A percentile compares a stretch with the other conserved stretches of the same genome.
Evolutionary conservation across 1,140 invertebrate genomes (phyloP).

Genomic region (Ridgeia piscesae): DNA sequence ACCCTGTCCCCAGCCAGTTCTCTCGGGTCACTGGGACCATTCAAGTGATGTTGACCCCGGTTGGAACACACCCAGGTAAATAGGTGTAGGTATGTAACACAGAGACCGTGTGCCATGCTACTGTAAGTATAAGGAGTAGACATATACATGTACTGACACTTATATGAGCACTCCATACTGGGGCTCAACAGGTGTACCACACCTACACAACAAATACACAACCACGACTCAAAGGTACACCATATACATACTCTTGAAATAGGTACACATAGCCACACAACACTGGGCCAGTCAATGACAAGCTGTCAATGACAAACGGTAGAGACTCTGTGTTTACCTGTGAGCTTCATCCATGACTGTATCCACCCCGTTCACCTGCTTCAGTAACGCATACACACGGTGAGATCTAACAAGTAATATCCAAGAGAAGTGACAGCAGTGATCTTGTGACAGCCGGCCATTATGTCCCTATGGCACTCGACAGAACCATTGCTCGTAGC

Average conservation of each 20-base stretch:
- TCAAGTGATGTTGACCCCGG: not conserved
- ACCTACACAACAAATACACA: not conserved
- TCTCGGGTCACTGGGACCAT: not conserved
- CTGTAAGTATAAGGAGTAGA: not conserved
- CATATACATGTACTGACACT: not conserved
- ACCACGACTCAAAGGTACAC: not conserved
- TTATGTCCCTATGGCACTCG: not conserved
- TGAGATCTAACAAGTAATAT: not conserved
- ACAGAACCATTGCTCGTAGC: not conserved
- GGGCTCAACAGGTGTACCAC: not conserved
- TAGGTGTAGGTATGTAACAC: not conserved
- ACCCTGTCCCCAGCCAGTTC: not conserved
- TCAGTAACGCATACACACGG: not conserved
- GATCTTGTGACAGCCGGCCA: not conserved
- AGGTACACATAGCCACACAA: not conserved
- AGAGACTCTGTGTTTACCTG: not conserved
- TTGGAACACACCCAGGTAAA: not conserved
- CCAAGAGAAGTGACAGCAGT: not conserved
- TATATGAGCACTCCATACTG: not conserved
- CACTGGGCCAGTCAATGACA: not conserved
- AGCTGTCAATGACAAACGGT: not conserved
- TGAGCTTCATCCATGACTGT: not conserved
- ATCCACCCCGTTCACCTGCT: not conserved
- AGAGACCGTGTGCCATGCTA: not conserved
- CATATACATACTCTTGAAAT: not conserved